Conservation (phyloP, 2,888 invertebrate genomes). For the Tetranychus piercei region DNA sequence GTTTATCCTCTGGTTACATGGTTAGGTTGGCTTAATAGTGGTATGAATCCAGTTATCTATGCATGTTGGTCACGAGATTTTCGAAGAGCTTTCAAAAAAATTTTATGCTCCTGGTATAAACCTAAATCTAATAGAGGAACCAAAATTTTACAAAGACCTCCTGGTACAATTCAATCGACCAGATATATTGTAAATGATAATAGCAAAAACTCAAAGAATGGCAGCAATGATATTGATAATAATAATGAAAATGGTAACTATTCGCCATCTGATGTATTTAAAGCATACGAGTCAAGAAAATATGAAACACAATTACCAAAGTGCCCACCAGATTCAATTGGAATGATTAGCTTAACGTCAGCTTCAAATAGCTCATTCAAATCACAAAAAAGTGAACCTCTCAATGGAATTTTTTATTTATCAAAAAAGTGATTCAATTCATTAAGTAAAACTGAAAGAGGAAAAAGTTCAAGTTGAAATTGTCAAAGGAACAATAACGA, state of each 20-base stretch:
- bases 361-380: background rate
- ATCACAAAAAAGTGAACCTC: background rate
- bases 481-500: no score
- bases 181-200: background rate
- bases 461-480: no score
- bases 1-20: conserved; percentile 74
- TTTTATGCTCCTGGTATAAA: conserved; percentile 54
- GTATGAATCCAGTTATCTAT: conserved; percentile 93
- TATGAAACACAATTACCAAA: background rate
- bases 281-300: background rate
- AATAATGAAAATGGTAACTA: background rate
- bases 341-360: background rate
- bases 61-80: conserved; percentile 97
- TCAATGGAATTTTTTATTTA: background rate
- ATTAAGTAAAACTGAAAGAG: background rate
- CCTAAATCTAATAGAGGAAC: background rate
- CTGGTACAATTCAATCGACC: background rate
- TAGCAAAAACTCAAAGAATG: background rate
- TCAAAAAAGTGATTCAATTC: background rate
- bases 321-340: background rate
- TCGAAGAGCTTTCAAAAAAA: conserved; percentile 63
- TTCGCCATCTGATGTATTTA: background rate
- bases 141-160: background rate
- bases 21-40: conserved; percentile 85
- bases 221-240: background rate